A percentile compares a stretch with the other conserved stretches of the same genome.
Evolutionary conservation across 2,797 vertebrate genomes (phyloP).

Genomic region (Tympanoctomys barrerae): DNA sequence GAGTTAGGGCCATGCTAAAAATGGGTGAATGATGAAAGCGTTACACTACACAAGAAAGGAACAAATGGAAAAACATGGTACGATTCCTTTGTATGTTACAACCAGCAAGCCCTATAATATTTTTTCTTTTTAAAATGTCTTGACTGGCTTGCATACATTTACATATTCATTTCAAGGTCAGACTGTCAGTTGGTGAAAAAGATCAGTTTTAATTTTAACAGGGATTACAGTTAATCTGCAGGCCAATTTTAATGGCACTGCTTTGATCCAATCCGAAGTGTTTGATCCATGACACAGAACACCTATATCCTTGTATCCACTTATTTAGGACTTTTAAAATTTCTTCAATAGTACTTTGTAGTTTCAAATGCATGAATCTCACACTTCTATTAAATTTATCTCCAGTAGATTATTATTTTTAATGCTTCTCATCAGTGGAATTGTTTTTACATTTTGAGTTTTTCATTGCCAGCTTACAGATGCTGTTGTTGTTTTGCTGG

Average conservation of each 20-base stretch:
- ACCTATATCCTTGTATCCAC: neutral
- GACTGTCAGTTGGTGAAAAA: neutral
- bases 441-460: slow-evolving; percentile 10
- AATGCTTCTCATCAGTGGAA: neutral
- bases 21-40: neutral
- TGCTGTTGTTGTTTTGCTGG: neutral
- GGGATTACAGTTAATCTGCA: neutral
- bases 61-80: neutral
- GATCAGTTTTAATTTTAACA: neutral
- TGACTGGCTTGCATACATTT: neutral
- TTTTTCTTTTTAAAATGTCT: neutral
- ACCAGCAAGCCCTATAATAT: neutral
- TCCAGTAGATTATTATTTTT: neutral
- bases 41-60: neutral
- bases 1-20: neutral
- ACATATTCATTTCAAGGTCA: neutral
- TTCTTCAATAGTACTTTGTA: neutral
- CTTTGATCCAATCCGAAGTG: neutral
- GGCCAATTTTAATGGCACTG: accelerated
- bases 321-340: neutral
- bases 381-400: neutral
- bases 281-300: neutral
- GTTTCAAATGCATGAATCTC: neutral
- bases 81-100: neutral
- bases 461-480: neutral